Conservation (phyloP, 2,797 vertebrate species). For the Tapera naevia region DNA sequence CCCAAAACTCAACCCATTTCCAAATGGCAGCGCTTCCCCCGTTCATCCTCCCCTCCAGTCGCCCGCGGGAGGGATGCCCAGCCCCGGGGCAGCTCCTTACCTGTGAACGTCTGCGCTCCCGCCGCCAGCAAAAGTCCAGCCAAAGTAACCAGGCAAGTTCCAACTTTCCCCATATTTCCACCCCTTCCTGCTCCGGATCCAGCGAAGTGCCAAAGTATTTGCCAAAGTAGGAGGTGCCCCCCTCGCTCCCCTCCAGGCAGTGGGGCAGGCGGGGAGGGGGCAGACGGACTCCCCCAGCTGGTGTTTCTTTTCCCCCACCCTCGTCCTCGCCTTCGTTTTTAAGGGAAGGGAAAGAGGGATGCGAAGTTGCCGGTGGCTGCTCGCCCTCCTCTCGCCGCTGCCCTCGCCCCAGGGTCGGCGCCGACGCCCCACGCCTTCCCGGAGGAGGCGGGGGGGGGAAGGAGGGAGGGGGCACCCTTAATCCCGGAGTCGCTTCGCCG, state of each 20-base stretch:
- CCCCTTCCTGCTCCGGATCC: constrained; percentile 31
- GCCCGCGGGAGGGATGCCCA: background rate
- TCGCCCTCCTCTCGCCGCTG: background rate
- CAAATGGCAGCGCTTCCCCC: background rate
- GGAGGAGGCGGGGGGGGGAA: background rate
- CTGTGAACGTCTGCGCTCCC: constrained; percentile 74
- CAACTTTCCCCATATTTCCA: constrained; percentile 76
- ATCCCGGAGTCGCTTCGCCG: background rate
- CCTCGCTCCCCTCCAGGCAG: background rate
- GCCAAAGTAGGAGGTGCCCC: constrained; percentile 54
- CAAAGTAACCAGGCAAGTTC: constrained; percentile 81
- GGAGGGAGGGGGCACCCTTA: background rate
- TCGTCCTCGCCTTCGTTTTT: background rate
- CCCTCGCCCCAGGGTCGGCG: background rate
- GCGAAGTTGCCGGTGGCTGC: background rate
- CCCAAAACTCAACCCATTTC: background rate
- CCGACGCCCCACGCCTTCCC: background rate
- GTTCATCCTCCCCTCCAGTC: background rate
- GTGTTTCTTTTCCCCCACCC: background rate
- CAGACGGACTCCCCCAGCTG: background rate
- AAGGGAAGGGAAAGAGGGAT: background rate
- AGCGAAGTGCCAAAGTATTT: constrained; percentile 36
- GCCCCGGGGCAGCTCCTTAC: constrained; percentile 46
- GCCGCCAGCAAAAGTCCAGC: constrained; percentile 78
- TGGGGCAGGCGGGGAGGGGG: background rate